Evolutionary conservation across 2,888 invertebrate genomes (phyloP), one percentile per base, ranked within the genome.

Genomic region (Himalopsyche tibetana): DNA sequence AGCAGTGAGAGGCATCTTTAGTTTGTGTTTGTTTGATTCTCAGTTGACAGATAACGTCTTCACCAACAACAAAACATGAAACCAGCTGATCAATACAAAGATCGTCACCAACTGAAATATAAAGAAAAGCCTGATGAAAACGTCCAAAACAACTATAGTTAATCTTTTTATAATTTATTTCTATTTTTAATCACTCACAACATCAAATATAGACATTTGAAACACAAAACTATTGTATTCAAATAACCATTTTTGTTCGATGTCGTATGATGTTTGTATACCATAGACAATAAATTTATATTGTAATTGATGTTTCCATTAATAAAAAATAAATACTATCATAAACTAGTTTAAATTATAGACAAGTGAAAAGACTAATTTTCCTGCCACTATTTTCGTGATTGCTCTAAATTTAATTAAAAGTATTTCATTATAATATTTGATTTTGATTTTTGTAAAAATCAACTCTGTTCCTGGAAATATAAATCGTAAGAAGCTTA

Each of bases 1-100:
- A 89, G 96, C 96, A 83, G 96, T 96, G 89, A 96, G 94, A 17
- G 96, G 96, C 96, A 96, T 96, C 89, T 89, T 92, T 74, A 82
- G 15, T 81, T 36, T 81, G 74, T 80, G 79, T 82, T 83, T 88
- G 56, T 87, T 82, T 87, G 83, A 88, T 80, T 89, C n/a, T 86
- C 82, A 55, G 84, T 80, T 87, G 63, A 88, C 63, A 55, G 86
- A 85, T 84, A 90, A 89, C 87, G 89, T 88, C 86, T 89, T 92
- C 89, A 91, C 92, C 87, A 94, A 89, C 89, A 92, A 92, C 74
- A 94, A 90, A 38, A 93, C 92, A 90, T 94, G 93, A 82, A 92
- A 91, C 94, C 94, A 94, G 87, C 92, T 92, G 38, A 92, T 88
- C 84, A 92, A 89, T 0, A 94, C 92, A 89, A 94, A 91, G 74